Evolutionary conservation across 2,797 vertebrate genomes (phyloP).

Genomic region (Enteromius fasciolatus): DNA sequence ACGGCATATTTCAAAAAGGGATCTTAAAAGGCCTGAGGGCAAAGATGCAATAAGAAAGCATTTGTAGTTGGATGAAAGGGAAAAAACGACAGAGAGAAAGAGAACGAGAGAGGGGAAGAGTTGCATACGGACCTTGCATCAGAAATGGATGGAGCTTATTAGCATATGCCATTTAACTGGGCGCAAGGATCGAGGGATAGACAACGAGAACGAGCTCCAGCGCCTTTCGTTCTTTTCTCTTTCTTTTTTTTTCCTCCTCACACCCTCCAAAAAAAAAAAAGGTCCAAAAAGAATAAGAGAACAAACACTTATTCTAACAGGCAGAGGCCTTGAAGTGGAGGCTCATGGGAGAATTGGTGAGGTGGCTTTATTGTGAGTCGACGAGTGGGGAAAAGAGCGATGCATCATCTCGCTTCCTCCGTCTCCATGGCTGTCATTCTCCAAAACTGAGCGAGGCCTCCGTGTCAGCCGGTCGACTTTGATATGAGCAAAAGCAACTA

Average conservation of each 20-base stretch:
- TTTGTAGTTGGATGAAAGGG: conserved; percentile 84
- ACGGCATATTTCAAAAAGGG: conserved; percentile 87
- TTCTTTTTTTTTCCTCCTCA: conserved; percentile 64
- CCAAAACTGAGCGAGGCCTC: conserved; percentile 66
- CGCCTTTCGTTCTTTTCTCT: conserved; percentile 65
- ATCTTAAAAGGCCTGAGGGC: conserved; percentile 84
- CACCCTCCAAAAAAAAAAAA: conserved; percentile 51
- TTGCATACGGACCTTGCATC: conserved; percentile 83
- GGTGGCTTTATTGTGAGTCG: conserved; percentile 74
- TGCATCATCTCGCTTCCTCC: conserved; percentile 21
- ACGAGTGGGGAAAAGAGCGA: conserved; percentile 64
- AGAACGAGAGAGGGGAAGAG: conserved; percentile 62
- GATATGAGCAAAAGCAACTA: conserved; percentile 66
- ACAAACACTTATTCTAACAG: conserved; percentile 83
- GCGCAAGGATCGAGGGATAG: conserved; percentile 56
- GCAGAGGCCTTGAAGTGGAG: conserved; percentile 75
- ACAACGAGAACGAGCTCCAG: conserved; percentile 60
- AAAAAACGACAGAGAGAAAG: conserved; percentile 43
- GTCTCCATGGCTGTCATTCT: conserved; percentile 47
- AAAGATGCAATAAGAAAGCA: conserved; percentile 84
- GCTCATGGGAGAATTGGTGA: conserved; percentile 67
- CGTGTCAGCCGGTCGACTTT: conserved; percentile 66
- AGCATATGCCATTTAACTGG: conserved; percentile 78
- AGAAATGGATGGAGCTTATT: conserved; percentile 78
- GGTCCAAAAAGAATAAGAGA: conserved; percentile 82